Base-by-base conservation (phyloP, 2,113 vertebrate genomes). In the Silurus asotus region DNA sequence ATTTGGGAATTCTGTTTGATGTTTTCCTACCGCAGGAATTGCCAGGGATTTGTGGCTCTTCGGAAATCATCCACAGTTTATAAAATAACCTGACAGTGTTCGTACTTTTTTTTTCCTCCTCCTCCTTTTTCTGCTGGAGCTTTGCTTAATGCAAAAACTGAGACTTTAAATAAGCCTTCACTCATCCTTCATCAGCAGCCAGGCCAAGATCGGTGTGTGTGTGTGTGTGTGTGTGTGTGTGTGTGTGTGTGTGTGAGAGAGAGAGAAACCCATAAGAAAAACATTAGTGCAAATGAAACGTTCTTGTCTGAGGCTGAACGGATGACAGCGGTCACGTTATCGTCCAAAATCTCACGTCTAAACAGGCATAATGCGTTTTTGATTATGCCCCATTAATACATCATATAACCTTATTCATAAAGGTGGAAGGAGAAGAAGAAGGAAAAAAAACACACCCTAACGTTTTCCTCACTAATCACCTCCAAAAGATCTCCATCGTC, bases 1-100 rank as follows among this genome's bases (percentile, higher is more conserved):
- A 86, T 89, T 25, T 77, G 84, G 75, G 83, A 70, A 84, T 88
- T 89, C 87, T 62, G 81, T 90, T 88, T 88, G 87, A 90, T 87
- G 80, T 88, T 85, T 87, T 84, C 86, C 87, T 88, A 88, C 87
- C 88, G 85, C 87, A 90, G 87, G 86, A 88, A 80, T 88, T 89
- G 72, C 83, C 75, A 76, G 48, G 86, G 82, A 85, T 84, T 72
- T 85, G 77, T 87, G 88, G 87, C 74, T 88, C 78, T 72, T 82
- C 69, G 56, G 61, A 85, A 80, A 85, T 90, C 88, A 86, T 85
- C 77, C 81, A 83, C 83, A 86, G 87, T 90, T 78, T 88, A 87
- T 87, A 88, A 90, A 89, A 90, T 88, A 89, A 87, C 84, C 88
- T 87, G 87, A 85, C 86, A 89, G 79, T 77, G 23, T 25, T 76